Evolutionary conservation across 2,888 invertebrate genomes (phyloP), one percentile per base, ranked within the genome.

Genomic region (Volucella zonaria): DNA sequence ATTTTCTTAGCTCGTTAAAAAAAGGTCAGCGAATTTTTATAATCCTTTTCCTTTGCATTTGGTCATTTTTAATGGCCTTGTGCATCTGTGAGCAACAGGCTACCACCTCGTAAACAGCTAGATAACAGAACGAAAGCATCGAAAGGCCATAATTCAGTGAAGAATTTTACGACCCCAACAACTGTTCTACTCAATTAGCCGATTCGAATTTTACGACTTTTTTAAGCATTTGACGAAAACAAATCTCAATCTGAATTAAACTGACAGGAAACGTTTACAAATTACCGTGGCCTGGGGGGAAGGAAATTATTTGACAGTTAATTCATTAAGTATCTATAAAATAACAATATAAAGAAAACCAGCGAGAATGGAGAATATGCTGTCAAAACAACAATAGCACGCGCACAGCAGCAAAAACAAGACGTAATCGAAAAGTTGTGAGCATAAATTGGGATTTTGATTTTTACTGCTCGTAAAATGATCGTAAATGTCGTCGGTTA

Each of bases 391-490:
- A 42, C 43, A 31, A 31, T 9, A 31, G 42, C 14, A 23, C 51
- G 62, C 52, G 52, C 12, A 12, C 2, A 49, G 56, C 58, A 47
- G 66, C 82, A 67, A 56, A 80, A 85, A 75, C 79, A 83, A 83
- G 79, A 83, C 83, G 62, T 75, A 62, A 81, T 66, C 73, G 62
- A 77, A 85, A 86, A 78, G 77, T 78, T 86, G 82, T 82, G 81
- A 86, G 86, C 77, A 86, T 86, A 82, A 86, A 86, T 86, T 82
- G 77, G 82, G 86, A 86, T 92, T 91, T 91, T 92, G 91, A 92
- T 91, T 92, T 91, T 92, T 91, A 92, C 89, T 90, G 90, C 89
- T 89, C 90, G 90, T 91, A 91, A 92, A 92, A 92, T 92, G 91
- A 91, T 92, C 91, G 90, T 91, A 91, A 91, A 90, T 90, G 91